Percentiles rank a stretch among this genome's conserved stretches.
Conservation (phyloP, 2,113 vertebrate genomes). For the Sinocyclocheilus rhinocerous region DNA sequence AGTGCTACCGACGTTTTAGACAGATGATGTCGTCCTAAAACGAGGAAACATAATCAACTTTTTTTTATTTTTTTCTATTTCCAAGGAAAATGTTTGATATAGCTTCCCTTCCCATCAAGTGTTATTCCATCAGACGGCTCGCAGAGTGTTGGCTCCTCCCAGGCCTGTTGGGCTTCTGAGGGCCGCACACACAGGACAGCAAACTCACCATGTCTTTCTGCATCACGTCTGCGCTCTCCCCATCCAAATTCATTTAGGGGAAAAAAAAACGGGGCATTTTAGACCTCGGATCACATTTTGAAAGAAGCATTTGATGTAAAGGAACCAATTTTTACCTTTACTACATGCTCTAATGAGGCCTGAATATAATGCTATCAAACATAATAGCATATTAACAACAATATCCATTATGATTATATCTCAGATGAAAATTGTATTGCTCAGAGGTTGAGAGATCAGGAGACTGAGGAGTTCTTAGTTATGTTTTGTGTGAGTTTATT, state of each 20-base stretch:
- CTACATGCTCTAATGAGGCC: neutral
- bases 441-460: neutral
- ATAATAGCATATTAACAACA: neutral
- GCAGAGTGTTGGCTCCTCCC: neutral
- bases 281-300: neutral
- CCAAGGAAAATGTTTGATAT: neutral
- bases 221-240: neutral
- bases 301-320: neutral
- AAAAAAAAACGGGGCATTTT: neutral
- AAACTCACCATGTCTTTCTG: neutral
- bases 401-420: neutral
- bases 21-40: conserved; percentile 29
- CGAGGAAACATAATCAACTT: conserved; percentile 6
- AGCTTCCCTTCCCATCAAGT: neutral
- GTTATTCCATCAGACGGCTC: conserved; percentile 13
- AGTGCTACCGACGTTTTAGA: conserved; percentile 2
- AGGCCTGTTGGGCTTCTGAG: conserved; percentile 15
- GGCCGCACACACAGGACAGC: neutral
- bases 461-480: neutral
- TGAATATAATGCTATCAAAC: neutral
- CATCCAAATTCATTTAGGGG: neutral
- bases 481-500: neutral
- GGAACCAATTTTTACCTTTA: neutral
- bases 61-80: neutral
- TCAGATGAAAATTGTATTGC: neutral